Evolutionary conservation across 2,888 invertebrate genomes (phyloP), one percentile per base, ranked within the genome.

Genomic region (Automeris io): DNA sequence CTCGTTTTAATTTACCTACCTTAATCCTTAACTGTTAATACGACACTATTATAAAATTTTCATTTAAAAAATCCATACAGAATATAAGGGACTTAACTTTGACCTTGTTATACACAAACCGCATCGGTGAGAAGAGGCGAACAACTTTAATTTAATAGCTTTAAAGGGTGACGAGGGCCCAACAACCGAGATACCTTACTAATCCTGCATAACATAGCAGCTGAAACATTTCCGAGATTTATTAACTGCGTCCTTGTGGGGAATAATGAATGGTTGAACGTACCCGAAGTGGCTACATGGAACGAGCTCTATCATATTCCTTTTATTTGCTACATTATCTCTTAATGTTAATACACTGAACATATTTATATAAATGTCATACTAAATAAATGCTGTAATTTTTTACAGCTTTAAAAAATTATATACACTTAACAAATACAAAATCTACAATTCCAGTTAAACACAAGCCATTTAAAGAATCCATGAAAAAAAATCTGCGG

Each of bases 31-130:
- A 7, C 2, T 13, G 1, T 26, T 12, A 13, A 26, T 12, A 6
- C 2, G 13, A 26, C 13, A 12, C 5, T 25, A 25, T 12, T 12
- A 9, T 24, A 24, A 25, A 25, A 1, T 2, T 25, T 4, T 6
- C 11, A 6, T 12, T 16, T 29, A 29, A 16, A 29, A 29, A 6
- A 12, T 26, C 7, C 16, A 13, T 13, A 23, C 12, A 46, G 54
- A 58, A 62, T n/a, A n/a, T n/a, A n/a, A 60, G 61, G 62, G 61
- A 60, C 45, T 70, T 70, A 72, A 69, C 54, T 68, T 64, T 63
- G 66, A 67, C 64, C 56, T 42, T 46, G 57, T 42, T 42, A 61
- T 58, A 66, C 58, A 64, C 67, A 61, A 65, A 60, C 63, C 58
- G 48, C 53, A 49, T 54, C 51, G 51, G 51, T 45, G 47, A 45